These are phyloP conservation scores for Paralichthys olivaceus DNA, from an alignment of 2,113 vertebrate genomes.

Conservation along the genomic window DNA sequence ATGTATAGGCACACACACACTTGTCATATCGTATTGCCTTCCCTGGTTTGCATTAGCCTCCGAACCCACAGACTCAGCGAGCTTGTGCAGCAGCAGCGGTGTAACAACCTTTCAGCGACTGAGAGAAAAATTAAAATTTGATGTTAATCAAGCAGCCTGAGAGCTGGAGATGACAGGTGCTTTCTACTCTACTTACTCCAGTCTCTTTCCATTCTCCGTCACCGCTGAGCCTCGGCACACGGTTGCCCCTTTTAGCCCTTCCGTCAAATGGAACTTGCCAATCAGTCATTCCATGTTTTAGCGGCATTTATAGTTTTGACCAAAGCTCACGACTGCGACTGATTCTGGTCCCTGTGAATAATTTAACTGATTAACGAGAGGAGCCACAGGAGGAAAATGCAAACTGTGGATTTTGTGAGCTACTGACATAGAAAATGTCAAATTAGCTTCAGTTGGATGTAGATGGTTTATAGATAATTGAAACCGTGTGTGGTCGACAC, in stretches of 20 bases:
- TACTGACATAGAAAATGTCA: constrained; percentile 33
- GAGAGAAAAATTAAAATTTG: constrained; percentile 98
- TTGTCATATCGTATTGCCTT: constrained; percentile 42
- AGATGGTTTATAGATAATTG: background rate
- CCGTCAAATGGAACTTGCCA: constrained; percentile 83
- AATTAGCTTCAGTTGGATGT: constrained; percentile 9
- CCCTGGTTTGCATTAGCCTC: constrained; percentile 39
- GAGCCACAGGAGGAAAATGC: constrained; percentile 46
- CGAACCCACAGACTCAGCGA: constrained; percentile 43
- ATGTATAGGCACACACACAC: background rate
- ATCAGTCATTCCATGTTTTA: constrained; percentile 79
- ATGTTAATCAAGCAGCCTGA: constrained; percentile 96
- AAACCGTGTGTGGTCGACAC: no score
- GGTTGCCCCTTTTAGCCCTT: constrained; percentile 81
- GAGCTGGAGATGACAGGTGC: constrained; percentile 97
- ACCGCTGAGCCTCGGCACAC: constrained; percentile 67
- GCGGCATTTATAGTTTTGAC: constrained; percentile 68
- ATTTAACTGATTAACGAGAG: constrained; percentile 60
- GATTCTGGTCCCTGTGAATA: constrained; percentile 60
- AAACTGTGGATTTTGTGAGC: constrained; percentile 47
- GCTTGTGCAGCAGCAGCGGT: constrained; percentile 37
- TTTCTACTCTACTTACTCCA: constrained; percentile 98
- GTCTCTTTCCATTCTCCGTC: constrained; percentile 90
- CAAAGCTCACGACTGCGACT: constrained; percentile 59
- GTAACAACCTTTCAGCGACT: constrained; percentile 83